A percentile compares a stretch with the other conserved stretches of the same genome.
These are phyloP conservation scores for Rhineura floridana DNA, from an alignment of 2,113 vertebrate species.

Conservation along the genomic window DNA sequence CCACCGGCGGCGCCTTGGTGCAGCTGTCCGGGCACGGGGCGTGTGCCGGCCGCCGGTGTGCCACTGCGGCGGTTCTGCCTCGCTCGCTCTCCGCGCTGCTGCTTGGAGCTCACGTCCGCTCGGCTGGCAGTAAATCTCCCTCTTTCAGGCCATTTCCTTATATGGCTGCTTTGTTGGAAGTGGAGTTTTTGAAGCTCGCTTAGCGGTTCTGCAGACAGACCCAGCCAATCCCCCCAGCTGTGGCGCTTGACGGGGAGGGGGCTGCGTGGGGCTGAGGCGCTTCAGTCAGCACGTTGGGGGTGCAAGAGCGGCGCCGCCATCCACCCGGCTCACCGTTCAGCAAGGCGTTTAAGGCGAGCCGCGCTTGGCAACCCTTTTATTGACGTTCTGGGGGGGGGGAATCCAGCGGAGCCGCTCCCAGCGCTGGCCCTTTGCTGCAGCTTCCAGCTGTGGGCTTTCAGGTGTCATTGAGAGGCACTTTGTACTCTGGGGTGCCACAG, in stretches of 20 bases:
- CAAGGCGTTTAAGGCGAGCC: neutral
- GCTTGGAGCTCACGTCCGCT: slow-evolving; percentile 32
- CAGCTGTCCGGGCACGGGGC: neutral
- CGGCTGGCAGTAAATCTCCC: slow-evolving; percentile 47
- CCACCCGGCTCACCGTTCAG: slow-evolving; percentile 38
- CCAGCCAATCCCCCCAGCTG: neutral
- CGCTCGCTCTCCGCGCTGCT: slow-evolving; percentile 8
- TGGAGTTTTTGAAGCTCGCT: neutral
- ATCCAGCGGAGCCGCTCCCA: slow-evolving; percentile 48
- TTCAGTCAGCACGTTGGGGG: neutral
- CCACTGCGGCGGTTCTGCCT: neutral
- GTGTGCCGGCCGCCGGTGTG: neutral
- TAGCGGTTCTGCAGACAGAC: too few species aligned
- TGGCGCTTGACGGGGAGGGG: neutral
- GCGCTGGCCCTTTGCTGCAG: slow-evolving; percentile 50
- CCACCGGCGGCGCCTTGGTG: neutral
- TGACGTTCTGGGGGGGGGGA: slow-evolving; percentile 61
- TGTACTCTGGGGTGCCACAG: slow-evolving; percentile 56
- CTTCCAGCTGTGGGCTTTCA: slow-evolving; percentile 58
- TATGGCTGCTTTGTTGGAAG: slow-evolving; percentile 70
- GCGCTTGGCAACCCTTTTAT: slow-evolving; percentile 63
- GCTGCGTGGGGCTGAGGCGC: neutral
- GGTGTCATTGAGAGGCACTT: slow-evolving; percentile 52
- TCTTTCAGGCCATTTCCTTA: slow-evolving; percentile 68
- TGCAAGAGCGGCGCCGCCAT: slow-evolving; percentile 23